A percentile compares a stretch with the other conserved stretches of the same genome.
These are phyloP conservation scores for Pagrus major DNA, from an alignment of 2,113 vertebrate species.

Conservation along the genomic window DNA sequence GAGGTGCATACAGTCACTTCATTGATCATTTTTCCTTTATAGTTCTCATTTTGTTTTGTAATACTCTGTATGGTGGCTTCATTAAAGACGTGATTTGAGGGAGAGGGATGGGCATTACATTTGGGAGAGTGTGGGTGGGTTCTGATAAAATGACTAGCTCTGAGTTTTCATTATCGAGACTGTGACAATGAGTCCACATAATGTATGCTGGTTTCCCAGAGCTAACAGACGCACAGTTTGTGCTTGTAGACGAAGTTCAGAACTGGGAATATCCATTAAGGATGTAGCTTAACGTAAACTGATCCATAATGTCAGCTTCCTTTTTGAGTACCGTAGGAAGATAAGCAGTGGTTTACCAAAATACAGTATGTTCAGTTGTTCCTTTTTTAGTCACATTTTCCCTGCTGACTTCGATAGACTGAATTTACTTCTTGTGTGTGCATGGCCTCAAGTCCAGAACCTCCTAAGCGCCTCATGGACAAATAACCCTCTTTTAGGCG, in stretches of 20 bases:
- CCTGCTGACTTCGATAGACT: slow-evolving; percentile 59
- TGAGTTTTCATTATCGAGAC: slow-evolving; percentile 55
- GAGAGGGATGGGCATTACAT: slow-evolving; percentile 27
- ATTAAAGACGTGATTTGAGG: slow-evolving; percentile 50
- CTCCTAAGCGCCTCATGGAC: slow-evolving; percentile 65
- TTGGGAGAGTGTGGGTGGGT: slow-evolving; percentile 41
- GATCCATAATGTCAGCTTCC: slow-evolving; percentile 69
- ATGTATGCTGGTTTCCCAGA: slow-evolving; percentile 54
- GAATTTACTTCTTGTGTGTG: slow-evolving; percentile 65
- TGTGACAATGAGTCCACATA: slow-evolving; percentile 51
- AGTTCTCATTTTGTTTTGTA: slow-evolving; percentile 64
- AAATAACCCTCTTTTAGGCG: slow-evolving; percentile 53
- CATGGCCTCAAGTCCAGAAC: slow-evolving; percentile 69
- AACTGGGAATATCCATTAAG: slow-evolving; percentile 38
- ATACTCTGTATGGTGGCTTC: slow-evolving; percentile 61
- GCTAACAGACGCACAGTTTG: slow-evolving; percentile 54
- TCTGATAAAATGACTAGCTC: slow-evolving; percentile 43
- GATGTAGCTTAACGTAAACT: slow-evolving; percentile 66
- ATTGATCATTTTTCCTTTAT: slow-evolving; percentile 61
- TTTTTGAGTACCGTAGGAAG: slow-evolving; percentile 63
- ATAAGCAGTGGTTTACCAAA: slow-evolving; percentile 58
- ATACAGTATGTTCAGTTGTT: slow-evolving; percentile 53
- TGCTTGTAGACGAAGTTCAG: slow-evolving; percentile 54
- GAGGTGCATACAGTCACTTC: slow-evolving; percentile 55
- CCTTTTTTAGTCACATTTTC: slow-evolving; percentile 50